Percentiles rank a stretch among this genome's conserved stretches.
phyloP scores from a whole-genome alignment of 2,888 invertebrate species.

The Caenorhabditis sp. region DNA sequence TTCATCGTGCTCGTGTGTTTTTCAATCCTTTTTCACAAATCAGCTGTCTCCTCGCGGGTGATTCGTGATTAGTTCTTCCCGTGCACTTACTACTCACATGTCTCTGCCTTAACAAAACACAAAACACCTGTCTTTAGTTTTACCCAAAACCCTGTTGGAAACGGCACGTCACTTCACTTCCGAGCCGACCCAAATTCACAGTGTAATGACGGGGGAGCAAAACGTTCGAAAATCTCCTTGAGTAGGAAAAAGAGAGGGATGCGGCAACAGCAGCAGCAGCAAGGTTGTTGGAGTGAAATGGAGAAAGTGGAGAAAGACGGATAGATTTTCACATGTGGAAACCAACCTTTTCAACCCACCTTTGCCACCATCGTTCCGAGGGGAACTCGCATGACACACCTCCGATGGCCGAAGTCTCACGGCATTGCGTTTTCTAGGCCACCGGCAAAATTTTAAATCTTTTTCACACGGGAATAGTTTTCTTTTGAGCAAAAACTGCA shows the following conservation, averaged over 20 bases:
- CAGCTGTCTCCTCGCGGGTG: conserved; percentile 27
- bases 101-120: not conserved
- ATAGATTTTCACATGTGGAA: conserved; percentile 43
- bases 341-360: conserved; percentile 23
- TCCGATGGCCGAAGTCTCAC: no score
- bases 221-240: conserved; percentile 39
- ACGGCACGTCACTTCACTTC: conserved; percentile 43
- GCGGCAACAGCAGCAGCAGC: conserved; percentile 4
- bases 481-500: no score
- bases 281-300: no score
- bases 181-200: conserved; percentile 18
- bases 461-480: no score
- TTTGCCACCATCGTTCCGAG: conserved; percentile 12
- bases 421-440: no score
- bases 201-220: conserved; percentile 49
- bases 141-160: conserved; percentile 15
- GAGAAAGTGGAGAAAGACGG: conserved; percentile 21
- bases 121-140: not conserved
- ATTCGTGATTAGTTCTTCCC: not conserved
- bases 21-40: not conserved
- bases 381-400: no score
- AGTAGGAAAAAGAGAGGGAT: conserved; percentile 1
- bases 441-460: no score
- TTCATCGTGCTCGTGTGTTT: conserved; percentile 24
- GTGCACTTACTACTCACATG: conserved; percentile 1